Conservation (phyloP, 2,888 invertebrate genomes). For the Eueremaeus valkanovi region DNA sequence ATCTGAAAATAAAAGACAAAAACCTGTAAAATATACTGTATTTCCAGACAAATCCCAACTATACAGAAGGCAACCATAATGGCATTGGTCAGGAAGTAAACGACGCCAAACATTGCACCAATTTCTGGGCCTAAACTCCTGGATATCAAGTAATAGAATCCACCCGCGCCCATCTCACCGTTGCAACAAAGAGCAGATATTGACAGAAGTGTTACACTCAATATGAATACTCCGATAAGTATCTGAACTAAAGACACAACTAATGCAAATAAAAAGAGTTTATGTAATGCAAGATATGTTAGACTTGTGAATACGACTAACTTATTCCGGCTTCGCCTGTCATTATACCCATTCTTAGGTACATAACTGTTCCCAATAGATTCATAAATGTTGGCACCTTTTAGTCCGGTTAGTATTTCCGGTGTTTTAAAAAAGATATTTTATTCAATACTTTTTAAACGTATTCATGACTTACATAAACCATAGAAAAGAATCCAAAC, state of each 20-base stretch:
- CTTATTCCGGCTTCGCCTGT: conserved; percentile 26
- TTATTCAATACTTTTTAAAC: background rate
- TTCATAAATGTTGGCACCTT: conserved; percentile 37
- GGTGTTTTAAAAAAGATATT: background rate
- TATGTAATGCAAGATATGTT: too few relatives aligned
- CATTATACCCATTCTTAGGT: conserved; percentile 36
- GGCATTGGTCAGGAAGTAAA: conserved; percentile 58
- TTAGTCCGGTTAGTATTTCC: too few relatives aligned
- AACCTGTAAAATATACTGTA: conserved; percentile 53
- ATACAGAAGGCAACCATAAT: conserved; percentile 57
- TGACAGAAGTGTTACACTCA: conserved; percentile 23
- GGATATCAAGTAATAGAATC: conserved; percentile 35
- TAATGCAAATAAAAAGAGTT: background rate
- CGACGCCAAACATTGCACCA: conserved; percentile 48
- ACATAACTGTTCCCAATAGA: conserved; percentile 35
- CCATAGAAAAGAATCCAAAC: conserved; percentile 8
- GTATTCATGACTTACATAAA: background rate
- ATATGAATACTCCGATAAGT: background rate
- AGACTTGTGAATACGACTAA: background rate
- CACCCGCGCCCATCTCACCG: conserved; percentile 35
- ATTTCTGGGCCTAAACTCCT: conserved; percentile 48
- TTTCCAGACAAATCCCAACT: conserved; percentile 58
- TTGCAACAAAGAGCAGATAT: conserved; percentile 38
- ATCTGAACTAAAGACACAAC: conserved; percentile 35
- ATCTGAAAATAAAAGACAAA: background rate